Evolutionary conservation across 2,888 invertebrate species (phyloP).

Genomic region (Tinea trinotella): DNA sequence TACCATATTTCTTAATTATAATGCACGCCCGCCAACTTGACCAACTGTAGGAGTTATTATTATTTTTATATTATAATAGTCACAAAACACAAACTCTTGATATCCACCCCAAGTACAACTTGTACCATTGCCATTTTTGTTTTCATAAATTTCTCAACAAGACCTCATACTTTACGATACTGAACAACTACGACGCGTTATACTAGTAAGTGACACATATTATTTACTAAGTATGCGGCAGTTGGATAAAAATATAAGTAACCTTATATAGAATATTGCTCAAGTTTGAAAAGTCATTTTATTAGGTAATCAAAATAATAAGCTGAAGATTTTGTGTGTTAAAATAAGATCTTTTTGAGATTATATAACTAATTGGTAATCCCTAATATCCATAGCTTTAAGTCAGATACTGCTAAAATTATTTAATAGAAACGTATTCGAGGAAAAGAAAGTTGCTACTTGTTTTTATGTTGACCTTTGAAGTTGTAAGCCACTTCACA

Average conservation of each 20-base stretch:
- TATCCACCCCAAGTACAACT: background rate
- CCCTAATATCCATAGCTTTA: no score
- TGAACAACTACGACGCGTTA: background rate
- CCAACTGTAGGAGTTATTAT: constrained; percentile 9
- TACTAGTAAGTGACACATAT: background rate
- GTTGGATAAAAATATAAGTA: constrained; percentile 15
- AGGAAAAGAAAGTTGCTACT: background rate
- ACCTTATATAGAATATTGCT: no score
- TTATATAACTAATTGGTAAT: no score
- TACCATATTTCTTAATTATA: constrained; percentile 32
- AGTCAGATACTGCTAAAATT: no score
- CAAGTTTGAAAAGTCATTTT: no score
- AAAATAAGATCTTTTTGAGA: no score
- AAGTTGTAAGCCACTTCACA: background rate
- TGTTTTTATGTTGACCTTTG: background rate
- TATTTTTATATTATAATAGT: constrained; percentile 14
- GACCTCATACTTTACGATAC: background rate
- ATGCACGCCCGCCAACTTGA: constrained; percentile 56
- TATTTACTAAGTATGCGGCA: constrained; percentile 1
- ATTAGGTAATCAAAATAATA: no score
- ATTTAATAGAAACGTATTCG: background rate
- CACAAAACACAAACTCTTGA: constrained; percentile 17
- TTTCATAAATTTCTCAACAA: background rate
- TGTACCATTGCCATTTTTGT: constrained; percentile 7
- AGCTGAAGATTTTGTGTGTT: no score